Conservation (phyloP, 2,888 invertebrate species). For the Tortrix viridana region DNA sequence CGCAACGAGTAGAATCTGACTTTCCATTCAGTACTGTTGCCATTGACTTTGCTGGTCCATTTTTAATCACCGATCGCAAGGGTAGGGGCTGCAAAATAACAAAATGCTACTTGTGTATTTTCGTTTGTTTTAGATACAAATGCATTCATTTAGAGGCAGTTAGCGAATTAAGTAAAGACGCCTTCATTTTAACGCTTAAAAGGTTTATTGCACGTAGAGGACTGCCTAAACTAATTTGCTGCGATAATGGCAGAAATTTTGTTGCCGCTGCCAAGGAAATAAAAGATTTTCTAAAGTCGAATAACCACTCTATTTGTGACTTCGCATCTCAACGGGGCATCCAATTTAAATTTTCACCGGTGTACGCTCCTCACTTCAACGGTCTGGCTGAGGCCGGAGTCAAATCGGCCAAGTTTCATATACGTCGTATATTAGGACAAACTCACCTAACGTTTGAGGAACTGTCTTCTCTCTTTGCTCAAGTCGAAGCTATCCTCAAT, state of each 20-base stretch:
- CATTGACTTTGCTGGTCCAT: constrained; percentile 33
- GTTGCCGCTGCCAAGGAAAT: not conserved
- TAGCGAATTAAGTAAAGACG: constrained; percentile 31
- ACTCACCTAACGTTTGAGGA: not conserved
- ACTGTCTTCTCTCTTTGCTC: not conserved
- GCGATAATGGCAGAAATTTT: not conserved
- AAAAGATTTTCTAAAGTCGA: no score
- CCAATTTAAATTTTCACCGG: no score
- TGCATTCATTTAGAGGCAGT: constrained; percentile 36
- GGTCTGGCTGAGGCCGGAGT: no score
- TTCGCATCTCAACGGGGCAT: no score
- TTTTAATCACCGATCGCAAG: constrained; percentile 29
- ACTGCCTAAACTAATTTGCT: not conserved
- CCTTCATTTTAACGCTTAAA: constrained; percentile 22
- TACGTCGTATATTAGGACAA: not conserved
- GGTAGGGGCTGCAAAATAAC: constrained; percentile 38
- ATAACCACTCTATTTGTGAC: no score
- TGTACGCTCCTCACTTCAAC: no score
- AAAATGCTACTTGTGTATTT: constrained; percentile 39
- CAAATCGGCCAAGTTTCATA: not conserved
- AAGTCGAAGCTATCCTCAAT: not conserved
- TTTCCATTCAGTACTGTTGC: constrained; percentile 29
- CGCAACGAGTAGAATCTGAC: constrained; percentile 18
- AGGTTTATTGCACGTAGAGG: no score
- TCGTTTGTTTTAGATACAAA: constrained; percentile 35